A percentile compares a stretch with the other conserved stretches of the same genome.
Evolutionary conservation across 2,888 invertebrate species (phyloP).

Genomic region (Agonopterix heracliana): DNA sequence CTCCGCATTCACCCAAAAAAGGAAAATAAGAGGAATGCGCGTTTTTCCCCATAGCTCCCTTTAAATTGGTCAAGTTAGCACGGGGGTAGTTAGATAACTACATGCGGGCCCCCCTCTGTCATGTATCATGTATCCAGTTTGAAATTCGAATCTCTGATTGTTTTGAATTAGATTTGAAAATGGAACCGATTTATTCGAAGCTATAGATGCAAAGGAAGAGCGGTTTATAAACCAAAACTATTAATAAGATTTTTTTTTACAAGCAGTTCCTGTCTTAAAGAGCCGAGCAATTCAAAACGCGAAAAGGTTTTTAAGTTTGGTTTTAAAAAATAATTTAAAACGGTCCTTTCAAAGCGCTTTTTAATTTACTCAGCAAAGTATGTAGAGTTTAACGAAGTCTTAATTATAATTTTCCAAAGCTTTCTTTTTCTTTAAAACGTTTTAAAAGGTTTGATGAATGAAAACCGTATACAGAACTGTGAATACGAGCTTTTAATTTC

Average conservation of each 20-base stretch:
- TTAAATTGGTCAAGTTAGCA: slow-evolving; percentile 37
- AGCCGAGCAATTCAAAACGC: slow-evolving; percentile 1
- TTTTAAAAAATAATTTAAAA: slow-evolving; percentile 46
- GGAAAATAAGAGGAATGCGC: slow-evolving; percentile 34
- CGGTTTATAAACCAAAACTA: neutral
- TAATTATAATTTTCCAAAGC: slow-evolving; percentile 61
- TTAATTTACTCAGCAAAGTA: slow-evolving; percentile 53
- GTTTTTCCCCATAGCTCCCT: slow-evolving; percentile 45
- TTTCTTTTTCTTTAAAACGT: slow-evolving; percentile 48
- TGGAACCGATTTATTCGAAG: slow-evolving; percentile 3
- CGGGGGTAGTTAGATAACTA: slow-evolving; percentile 53
- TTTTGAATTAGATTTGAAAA: slow-evolving; percentile 20
- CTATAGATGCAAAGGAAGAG: neutral
- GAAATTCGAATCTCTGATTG: slow-evolving; percentile 35
- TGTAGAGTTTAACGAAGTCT: slow-evolving; percentile 59
- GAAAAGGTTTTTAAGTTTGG: slow-evolving; percentile 17
- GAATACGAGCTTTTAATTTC: neutral
- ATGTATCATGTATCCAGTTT: slow-evolving; percentile 60
- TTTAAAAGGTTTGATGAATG: slow-evolving; percentile 40
- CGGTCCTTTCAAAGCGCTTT: slow-evolving; percentile 40
- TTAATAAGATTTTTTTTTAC: neutral
- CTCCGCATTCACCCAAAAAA: slow-evolving; percentile 31
- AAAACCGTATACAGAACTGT: slow-evolving; percentile 17
- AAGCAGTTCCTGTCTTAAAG: slow-evolving; percentile 18
- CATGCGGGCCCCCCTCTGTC: slow-evolving; percentile 51